Base-by-base conservation (phyloP, 2,888 invertebrate genomes). In the Xylota segnis region DNA sequence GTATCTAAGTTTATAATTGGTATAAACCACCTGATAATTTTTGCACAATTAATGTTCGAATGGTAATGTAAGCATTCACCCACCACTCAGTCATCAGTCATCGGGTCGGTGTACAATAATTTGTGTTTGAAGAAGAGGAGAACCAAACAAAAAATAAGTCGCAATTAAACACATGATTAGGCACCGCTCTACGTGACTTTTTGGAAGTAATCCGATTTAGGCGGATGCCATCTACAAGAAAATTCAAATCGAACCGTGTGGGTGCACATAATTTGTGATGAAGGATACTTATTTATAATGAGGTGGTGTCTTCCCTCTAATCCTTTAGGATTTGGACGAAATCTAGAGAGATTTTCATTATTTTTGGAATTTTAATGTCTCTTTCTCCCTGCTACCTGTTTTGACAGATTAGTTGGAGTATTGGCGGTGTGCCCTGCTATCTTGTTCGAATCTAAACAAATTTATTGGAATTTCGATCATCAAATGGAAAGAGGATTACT, bases 131-230 rank as follows among this genome's bases (percentile, higher is more conserved):
- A 47, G 58, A 5, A 75, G 5, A 61, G 40, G 7, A 43, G 34
- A 37, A 37, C 37, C 32, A 50, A 32, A n/a, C n/a, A n/a, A 9
- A 66, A 40, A 58, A 58, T 58, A 63, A 65, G 58, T 50, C 61
- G 68, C 66, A 81, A 54, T 54, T 61, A 68, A 63, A 34, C 72
- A 83, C 66, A 54, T 83, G 78, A 83, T 83, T 66, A 56, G 74
- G 63, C 56, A 59, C 40, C 59, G 52, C 54, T 54, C 45, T 83
- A 83, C 83, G 78, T 83, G 83, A 83, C 78, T 68, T 68, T 74
- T 66, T 54, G 47, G 50, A 68, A 72, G 68, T 27, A 68, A 63
- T 47, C 37, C 61, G 18, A 29, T 63, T 23, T 72, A 78, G 61
- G 72, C 37, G 50, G 83, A 78, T 9, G 4, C 10, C 1, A 40